Percentiles rank a stretch among this genome's conserved stretches.
Evolutionary conservation across 2,797 vertebrate genomes (phyloP).

Genomic region (Hyperoplus lanceolatus): DNA sequence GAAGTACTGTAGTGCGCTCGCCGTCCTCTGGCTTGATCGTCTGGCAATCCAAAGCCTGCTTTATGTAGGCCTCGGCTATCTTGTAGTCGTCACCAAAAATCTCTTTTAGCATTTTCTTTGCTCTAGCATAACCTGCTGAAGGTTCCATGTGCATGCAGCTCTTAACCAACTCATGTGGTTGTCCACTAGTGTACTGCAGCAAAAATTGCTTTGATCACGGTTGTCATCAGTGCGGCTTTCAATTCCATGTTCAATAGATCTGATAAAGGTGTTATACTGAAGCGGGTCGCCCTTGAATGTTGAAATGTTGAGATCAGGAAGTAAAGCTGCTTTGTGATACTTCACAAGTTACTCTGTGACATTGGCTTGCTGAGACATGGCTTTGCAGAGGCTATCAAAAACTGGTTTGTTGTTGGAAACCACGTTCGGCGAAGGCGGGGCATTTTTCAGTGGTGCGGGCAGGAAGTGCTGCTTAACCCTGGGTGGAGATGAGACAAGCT

Average conservation of each 20-base stretch:
- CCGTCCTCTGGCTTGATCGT: too few species aligned
- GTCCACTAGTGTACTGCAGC: conserved; percentile 43
- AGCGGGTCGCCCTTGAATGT: conserved; percentile 15
- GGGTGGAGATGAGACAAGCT: too few species aligned
- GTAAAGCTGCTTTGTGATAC: conserved; percentile 12
- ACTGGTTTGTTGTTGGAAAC: neutral
- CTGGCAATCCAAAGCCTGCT: too few species aligned
- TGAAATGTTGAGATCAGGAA: conserved; percentile 21
- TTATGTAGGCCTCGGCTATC: too few species aligned
- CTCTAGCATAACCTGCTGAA: conserved; percentile 17
- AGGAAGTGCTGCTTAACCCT: too few species aligned
- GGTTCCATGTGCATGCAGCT: conserved; percentile 46
- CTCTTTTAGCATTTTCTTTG: too few species aligned
- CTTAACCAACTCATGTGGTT: conserved; percentile 33
- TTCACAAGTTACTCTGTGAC: conserved; percentile 27
- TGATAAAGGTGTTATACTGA: conserved; percentile 19
- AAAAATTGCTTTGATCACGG: conserved; percentile 37
- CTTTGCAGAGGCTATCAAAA: conserved; percentile 10
- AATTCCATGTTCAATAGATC: conserved; percentile 28
- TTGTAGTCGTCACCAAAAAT: too few species aligned
- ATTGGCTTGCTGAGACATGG: conserved; percentile 21
- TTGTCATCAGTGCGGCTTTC: neutral
- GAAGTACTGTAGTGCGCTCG: too few species aligned
- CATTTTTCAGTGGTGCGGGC: too few species aligned
- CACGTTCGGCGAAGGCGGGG: too few species aligned